Evolutionary conservation across 2,797 vertebrate species (phyloP), one percentile per base, ranked within the genome.

Genomic region (Sphenopsis melanotis): DNA sequence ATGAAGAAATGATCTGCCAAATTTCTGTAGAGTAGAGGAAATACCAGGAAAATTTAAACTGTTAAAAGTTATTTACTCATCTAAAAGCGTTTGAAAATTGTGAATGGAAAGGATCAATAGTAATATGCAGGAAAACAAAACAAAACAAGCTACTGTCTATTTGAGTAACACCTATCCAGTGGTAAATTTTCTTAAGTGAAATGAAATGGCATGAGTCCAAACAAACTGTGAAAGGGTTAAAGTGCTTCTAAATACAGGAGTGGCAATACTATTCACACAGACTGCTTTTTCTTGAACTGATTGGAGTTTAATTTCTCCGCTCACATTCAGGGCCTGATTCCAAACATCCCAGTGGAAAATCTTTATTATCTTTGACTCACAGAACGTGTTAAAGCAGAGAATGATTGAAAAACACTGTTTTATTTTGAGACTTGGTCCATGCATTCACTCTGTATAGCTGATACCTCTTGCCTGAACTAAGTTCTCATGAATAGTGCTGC

Each of bases 81-180:
- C 56, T 83, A 60, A 97, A 93, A 69, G 55, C 46, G 78, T 93
- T 86, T 93, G 79, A 92, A 96, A 97, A 92, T 87, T 96, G 71
- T 93, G 64, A 97, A 95, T 95, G 95, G 93, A 66, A 84, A 89
- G 60, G 78, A 96, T 96, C 93, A 93, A 71, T 95, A 97, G 79
- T 81, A 94, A 94, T 69, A 94, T 65, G 20, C n/a, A 56, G 50
- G 81, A 94, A 61, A 87, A 84, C 55, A 91, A 90, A 96, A 77
- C 74, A 69, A 83, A 92, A 92, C 27, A 34, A 52, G 12, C 71
- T 95, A 91, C 92, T 71, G 52, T 91, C 90, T 94, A 77, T 94
- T 92, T 87, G 24, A 83, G 59, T 63, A 75, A 68, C 57, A 64
- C 83, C 83, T 94, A 82, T 86, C 36, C 83, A 83, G 23, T 56